Evolutionary conservation across 2,888 invertebrate species (phyloP).

Genomic region (Achlya flavicornis): DNA sequence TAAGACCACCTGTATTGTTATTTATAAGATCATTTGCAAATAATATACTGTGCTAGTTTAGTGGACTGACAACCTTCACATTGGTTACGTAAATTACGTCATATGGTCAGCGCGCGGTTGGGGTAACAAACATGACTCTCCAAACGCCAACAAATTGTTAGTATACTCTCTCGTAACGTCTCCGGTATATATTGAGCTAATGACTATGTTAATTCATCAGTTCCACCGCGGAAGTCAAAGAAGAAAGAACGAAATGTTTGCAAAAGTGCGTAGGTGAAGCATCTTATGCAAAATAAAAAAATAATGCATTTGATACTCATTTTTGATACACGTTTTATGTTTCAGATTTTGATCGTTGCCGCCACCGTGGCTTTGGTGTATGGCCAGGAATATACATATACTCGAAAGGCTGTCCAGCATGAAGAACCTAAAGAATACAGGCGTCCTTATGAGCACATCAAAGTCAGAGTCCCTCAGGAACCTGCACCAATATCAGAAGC

Average conservation of each 20-base stretch:
- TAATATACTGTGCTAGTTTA: constrained; percentile 46
- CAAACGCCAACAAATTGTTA: constrained; percentile 73
- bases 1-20: constrained; percentile 23
- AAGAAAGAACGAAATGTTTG: constrained; percentile 77
- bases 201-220: constrained; percentile 80
- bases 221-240: constrained; percentile 77
- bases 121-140: constrained; percentile 74
- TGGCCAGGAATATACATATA: constrained; percentile 53
- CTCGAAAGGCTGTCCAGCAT: constrained; percentile 39
- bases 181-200: constrained; percentile 82
- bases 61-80: constrained; percentile 73
- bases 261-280: constrained; percentile 65
- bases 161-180: constrained; percentile 82
- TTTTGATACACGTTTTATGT: constrained; percentile 27
- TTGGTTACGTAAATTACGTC: constrained; percentile 82
- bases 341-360: constrained; percentile 63
- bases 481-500: constrained; percentile 53
- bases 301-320: constrained; percentile 18
- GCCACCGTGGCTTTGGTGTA: constrained; percentile 47
- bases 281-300: constrained; percentile 21
- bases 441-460: constrained; percentile 49
- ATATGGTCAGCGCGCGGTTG: constrained; percentile 61
- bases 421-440: constrained; percentile 58
- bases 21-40: constrained; percentile 43
- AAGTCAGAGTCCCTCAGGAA: constrained; percentile 47